A percentile compares a stretch with the other conserved stretches of the same genome.
These are phyloP conservation scores for Lathamus discolor DNA, from an alignment of 2,113 vertebrate genomes.

Conservation along the genomic window DNA sequence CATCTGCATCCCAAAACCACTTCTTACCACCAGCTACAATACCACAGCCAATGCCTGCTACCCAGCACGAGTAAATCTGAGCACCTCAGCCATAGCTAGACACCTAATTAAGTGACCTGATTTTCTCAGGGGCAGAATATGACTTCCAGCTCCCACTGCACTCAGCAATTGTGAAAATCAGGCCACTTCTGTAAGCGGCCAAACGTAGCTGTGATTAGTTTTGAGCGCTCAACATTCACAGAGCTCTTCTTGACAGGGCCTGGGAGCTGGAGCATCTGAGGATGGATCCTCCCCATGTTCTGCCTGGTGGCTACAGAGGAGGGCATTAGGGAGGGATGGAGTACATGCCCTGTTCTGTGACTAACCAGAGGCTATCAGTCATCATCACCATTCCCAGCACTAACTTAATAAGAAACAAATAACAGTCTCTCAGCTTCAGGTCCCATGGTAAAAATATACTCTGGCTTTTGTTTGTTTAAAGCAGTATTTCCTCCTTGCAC, in stretches of 20 bases:
- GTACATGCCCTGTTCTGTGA: background rate
- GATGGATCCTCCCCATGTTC: background rate
- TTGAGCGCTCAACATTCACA: background rate
- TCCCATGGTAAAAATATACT: background rate
- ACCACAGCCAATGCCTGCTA: background rate
- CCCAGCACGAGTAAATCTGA: background rate
- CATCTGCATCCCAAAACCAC: background rate
- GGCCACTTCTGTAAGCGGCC: background rate
- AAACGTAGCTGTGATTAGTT: background rate
- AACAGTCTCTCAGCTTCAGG: background rate
- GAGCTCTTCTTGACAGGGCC: background rate
- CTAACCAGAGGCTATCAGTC: background rate
- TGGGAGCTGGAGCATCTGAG: background rate
- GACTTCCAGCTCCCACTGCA: slow-evolving; percentile 37
- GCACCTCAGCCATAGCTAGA: background rate
- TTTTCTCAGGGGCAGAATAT: background rate
- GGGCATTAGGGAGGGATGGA: background rate
- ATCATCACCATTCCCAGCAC: background rate
- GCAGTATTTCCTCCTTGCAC: background rate
- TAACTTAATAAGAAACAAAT: background rate
- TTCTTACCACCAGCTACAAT: background rate
- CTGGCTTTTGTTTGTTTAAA: background rate
- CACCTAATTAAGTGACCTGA: slow-evolving; percentile 51
- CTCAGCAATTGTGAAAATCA: slow-evolving; percentile 43
- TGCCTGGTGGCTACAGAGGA: background rate